Percentiles rank a stretch among this genome's conserved stretches.
These are phyloP conservation scores for Bugulina stolonifera DNA, from an alignment of 2,888 invertebrate genomes.

Conservation along the genomic window DNA sequence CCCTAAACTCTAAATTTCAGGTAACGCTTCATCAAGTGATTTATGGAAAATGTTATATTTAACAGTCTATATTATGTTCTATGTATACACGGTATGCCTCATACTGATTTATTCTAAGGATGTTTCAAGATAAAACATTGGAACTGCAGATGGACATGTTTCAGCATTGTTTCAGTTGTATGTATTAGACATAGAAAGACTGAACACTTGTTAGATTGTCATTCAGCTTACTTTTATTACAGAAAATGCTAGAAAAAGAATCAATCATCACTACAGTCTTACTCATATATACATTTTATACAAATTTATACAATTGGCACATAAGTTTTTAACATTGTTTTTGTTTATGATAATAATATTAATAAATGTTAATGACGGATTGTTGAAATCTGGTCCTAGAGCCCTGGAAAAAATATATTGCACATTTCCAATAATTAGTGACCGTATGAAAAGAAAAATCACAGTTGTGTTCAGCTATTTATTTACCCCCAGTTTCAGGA, in stretches of 20 bases:
- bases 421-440: neutral
- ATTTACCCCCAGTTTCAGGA: neutral
- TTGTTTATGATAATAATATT: neutral
- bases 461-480: neutral
- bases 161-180: too few relatives aligned
- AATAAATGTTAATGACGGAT: neutral
- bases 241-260: constrained; percentile 13
- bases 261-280: constrained; percentile 8
- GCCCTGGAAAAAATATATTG: neutral
- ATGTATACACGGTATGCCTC: too few relatives aligned
- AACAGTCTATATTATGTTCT: too few relatives aligned
- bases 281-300: constrained; percentile 16
- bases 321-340: neutral
- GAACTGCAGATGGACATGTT: too few relatives aligned
- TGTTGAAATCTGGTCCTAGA: neutral
- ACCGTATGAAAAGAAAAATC: too few relatives aligned
- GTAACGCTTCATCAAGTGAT: too few relatives aligned
- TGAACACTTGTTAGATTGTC: constrained; percentile 5
- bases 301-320: constrained; percentile 24
- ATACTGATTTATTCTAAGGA: too few relatives aligned
- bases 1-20: too few relatives aligned
- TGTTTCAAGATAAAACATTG: too few relatives aligned
- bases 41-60: too few relatives aligned
- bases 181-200: too few relatives aligned
- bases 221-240: constrained; percentile 6